phyloP scores from a whole-genome alignment of 2,113 vertebrate genomes.

The Pseudorectes ferrugineus region DNA sequence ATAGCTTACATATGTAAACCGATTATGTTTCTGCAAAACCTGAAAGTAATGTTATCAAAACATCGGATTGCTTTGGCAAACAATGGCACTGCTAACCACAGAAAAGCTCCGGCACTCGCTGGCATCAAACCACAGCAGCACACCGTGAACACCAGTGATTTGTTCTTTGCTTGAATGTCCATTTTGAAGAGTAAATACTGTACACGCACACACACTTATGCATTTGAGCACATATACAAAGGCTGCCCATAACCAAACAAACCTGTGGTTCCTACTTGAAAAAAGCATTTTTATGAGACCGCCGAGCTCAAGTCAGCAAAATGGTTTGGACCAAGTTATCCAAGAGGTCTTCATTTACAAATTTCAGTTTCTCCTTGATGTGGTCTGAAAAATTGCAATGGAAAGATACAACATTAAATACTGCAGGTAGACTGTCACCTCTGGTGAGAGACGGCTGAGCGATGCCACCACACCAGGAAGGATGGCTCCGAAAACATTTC shows the following conservation, averaged over 20 bases:
- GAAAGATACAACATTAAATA: background rate
- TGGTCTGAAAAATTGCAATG: background rate
- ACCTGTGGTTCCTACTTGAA: background rate
- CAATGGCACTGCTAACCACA: background rate
- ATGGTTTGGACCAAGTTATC: background rate
- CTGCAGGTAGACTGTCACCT: background rate
- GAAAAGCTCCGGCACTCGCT: background rate
- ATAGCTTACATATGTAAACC: conserved; percentile 36
- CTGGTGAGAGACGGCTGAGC: accelerated
- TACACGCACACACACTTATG: accelerated
- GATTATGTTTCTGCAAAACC: background rate
- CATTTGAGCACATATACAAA: background rate
- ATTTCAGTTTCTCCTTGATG: background rate
- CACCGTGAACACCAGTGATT: background rate
- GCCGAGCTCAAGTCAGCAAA: background rate
- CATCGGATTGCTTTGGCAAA: background rate
- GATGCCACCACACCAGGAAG: background rate
- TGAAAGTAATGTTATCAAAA: conserved; percentile 44
- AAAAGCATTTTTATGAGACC: background rate
- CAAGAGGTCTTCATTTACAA: background rate
- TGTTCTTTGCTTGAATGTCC: background rate
- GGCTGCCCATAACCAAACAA: background rate
- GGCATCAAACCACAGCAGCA: background rate
- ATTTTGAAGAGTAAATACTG: background rate
- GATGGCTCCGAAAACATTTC: background rate